Base-by-base conservation (phyloP, 2,888 invertebrate genomes). In the Parnassius smintheus region DNA sequence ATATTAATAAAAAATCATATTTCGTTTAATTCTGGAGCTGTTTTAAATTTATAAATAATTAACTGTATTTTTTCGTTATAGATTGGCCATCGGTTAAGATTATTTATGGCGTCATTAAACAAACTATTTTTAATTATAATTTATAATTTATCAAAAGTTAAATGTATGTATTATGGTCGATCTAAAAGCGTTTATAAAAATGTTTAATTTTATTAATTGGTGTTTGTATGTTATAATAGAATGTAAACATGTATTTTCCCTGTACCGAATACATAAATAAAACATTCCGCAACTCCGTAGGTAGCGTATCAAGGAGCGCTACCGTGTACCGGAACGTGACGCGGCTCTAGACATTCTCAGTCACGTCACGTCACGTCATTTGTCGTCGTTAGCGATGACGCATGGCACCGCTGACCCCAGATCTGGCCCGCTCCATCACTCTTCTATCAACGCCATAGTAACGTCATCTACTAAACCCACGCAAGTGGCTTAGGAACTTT, bases 331-430 rank as follows among this genome's bases (percentile, higher is more conserved):
- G 59, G 56, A 58, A 41, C 62, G 68, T 70, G 70, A 72, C 70
- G 70, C 63, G 60, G 64, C 68, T 59, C 62, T 66, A 64, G 73
- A 73, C 75, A 72, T 74, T 74, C 73, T 72, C 72, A 73, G 70
- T 70, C 72, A 70, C 74, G 76, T 75, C 77, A 73, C 76, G 82
- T 83, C 81, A 81, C 80, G 86, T 89, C 89, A 89, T 91, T 90
- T 90, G 90, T 91, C 91, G 90, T 91, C 90, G 85, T 90, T 91
- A 91, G 84, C 82, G 86, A 91, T 91, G 91, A 91, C 88, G 85
- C 84, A 91, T 85, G 87, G 79, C 86, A 81, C 70, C 73, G 81
- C 80, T 88, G 91, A 90, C 90, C 90, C 82, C 81, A 74, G 69
- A 68, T 72, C 69, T 82, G 87, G 87, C 91, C 87, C 78, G 77